Evolutionary conservation across 2,888 invertebrate genomes (phyloP).

Genomic region (Polyploca ridens): DNA sequence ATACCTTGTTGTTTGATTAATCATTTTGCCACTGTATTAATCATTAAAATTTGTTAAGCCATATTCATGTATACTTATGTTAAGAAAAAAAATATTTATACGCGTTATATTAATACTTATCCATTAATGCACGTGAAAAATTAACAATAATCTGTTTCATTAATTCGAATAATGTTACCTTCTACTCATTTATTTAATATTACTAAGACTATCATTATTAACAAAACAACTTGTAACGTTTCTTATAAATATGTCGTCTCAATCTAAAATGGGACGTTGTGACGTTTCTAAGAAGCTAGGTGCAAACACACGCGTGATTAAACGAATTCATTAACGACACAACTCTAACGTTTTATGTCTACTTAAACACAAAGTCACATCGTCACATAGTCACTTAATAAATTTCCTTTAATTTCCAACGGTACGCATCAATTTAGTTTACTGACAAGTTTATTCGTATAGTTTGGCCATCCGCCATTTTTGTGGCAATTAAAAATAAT

Average conservation of each 20-base stretch:
- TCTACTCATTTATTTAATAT: no score
- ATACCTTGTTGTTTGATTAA: neutral
- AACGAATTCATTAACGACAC: neutral
- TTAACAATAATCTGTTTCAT: no score
- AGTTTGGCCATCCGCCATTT: conserved; percentile 41
- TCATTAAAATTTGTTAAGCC: neutral
- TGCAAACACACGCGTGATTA: neutral
- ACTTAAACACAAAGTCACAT: neutral
- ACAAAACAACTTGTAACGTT: no score
- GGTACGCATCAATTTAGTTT: conserved; percentile 40
- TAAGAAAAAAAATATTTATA: neutral
- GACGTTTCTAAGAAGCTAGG: neutral
- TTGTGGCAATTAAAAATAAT: conserved; percentile 48
- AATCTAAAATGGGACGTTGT: no score
- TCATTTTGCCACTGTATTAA: neutral
- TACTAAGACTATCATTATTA: no score
- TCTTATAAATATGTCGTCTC: no score
- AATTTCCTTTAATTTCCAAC: conserved; percentile 45
- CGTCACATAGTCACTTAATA: conserved; percentile 34
- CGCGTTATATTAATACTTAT: neutral
- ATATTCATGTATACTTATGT: neutral
- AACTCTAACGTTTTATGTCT: neutral
- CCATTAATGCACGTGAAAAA: no score
- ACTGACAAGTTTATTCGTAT: conserved; percentile 42
- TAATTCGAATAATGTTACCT: no score